phyloP scores from a whole-genome alignment of 2,888 invertebrate genomes.

The Euplagia quadripunctaria region DNA sequence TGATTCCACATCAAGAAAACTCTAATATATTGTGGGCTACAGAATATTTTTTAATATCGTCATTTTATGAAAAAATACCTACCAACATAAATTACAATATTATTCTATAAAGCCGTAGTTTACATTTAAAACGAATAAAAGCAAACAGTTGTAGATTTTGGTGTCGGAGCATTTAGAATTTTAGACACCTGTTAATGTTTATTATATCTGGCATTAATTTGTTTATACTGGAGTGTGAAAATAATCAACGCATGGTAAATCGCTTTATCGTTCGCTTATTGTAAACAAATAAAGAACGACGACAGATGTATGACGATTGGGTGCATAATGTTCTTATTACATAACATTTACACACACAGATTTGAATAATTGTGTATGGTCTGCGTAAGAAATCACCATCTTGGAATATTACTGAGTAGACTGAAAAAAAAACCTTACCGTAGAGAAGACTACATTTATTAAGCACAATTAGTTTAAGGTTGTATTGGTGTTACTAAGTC shows the following conservation, averaged over 20 bases:
- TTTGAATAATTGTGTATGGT: not conserved
- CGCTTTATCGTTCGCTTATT: slow-evolving; percentile 33
- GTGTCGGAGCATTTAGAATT: slow-evolving; percentile 13
- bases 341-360: not conserved
- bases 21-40: no score
- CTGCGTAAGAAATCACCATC: no score
- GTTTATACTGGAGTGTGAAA: slow-evolving; percentile 41
- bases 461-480: no score
- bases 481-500: no score
- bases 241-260: slow-evolving; percentile 41
- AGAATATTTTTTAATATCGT: no score
- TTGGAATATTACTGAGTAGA: no score
- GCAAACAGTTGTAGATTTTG: slow-evolving; percentile 27
- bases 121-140: slow-evolving; percentile 24
- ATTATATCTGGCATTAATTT: slow-evolving; percentile 33
- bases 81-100: no score
- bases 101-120: not conserved
- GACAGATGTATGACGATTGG: slow-evolving; percentile 35
- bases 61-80: no score
- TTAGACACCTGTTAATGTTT: slow-evolving; percentile 37
- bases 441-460: no score
- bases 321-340: slow-evolving; percentile 1
- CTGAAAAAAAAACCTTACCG: no score
- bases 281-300: slow-evolving; percentile 38
- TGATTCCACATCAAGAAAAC: no score